phyloP scores from a whole-genome alignment of 2,888 invertebrate genomes.

The Agonopterix arenella region DNA sequence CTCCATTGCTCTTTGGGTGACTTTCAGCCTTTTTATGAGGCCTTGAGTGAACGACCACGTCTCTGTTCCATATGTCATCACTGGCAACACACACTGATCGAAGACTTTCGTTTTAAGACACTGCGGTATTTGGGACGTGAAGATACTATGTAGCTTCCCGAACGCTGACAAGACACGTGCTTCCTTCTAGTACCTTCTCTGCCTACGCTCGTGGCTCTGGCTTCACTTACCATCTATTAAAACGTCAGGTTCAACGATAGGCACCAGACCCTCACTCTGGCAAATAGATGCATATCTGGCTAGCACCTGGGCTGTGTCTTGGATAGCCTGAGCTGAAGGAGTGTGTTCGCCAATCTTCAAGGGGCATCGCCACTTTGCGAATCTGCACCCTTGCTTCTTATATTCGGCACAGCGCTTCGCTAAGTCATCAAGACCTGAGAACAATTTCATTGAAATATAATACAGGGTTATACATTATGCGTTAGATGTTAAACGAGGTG shows the following conservation, averaged over 20 bases:
- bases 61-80: too few relatives aligned
- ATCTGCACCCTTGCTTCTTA: slow-evolving; percentile 95
- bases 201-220: too few relatives aligned
- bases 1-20: too few relatives aligned
- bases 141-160: too few relatives aligned
- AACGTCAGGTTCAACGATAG: slow-evolving; percentile 98
- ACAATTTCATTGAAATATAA: neutral
- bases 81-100: too few relatives aligned
- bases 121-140: too few relatives aligned
- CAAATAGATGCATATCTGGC: slow-evolving; percentile 96
- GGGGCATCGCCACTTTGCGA: slow-evolving; percentile 97
- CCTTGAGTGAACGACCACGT: too few relatives aligned
- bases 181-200: too few relatives aligned
- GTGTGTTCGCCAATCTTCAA: slow-evolving; percentile 91
- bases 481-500: too few relatives aligned
- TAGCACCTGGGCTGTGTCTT: slow-evolving; percentile 95
- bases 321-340: slow-evolving; percentile 89
- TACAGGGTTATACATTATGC: neutral
- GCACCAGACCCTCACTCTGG: slow-evolving; percentile 94
- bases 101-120: too few relatives aligned
- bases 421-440: slow-evolving; percentile 90
- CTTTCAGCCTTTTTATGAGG: too few relatives aligned
- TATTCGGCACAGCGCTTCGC: slow-evolving; percentile 93
- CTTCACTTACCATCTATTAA: slow-evolving; percentile 87
- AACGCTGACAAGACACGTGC: too few relatives aligned